Percentiles rank a stretch among this genome's conserved stretches.
Conservation (phyloP, 2,113 vertebrate genomes). For the Pterocles orientalis region DNA sequence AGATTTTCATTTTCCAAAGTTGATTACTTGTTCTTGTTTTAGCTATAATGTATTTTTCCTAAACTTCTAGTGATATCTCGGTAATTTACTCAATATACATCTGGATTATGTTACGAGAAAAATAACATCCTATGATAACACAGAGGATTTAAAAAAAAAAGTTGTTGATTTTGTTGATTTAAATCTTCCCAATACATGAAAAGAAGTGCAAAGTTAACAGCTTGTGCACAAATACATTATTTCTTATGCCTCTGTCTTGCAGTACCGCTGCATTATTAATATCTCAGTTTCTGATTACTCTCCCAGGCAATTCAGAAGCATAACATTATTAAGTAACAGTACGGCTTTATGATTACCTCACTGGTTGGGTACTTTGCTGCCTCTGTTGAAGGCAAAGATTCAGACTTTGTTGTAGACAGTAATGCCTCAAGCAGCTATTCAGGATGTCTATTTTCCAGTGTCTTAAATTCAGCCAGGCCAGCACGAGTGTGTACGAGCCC, state of each 20-base stretch:
- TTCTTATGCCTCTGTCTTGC: not conserved
- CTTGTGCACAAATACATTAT: not conserved
- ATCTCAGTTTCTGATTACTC: not conserved
- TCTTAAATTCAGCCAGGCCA: not conserved
- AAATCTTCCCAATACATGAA: not conserved
- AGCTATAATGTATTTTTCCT: not conserved
- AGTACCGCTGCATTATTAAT: not conserved
- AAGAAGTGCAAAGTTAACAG: not conserved
- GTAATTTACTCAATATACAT: not conserved
- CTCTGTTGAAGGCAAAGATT: not conserved
- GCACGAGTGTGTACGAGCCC: not conserved
- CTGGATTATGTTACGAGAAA: not conserved
- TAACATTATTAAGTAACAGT: not conserved
- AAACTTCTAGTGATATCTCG: not conserved
- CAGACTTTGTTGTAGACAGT: not conserved
- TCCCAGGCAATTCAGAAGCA: not conserved
- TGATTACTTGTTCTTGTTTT: not conserved
- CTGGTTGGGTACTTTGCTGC: not conserved
- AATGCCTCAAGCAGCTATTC: not conserved
- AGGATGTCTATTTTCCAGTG: not conserved
- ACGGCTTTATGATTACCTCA: not conserved
- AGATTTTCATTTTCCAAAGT: not conserved
- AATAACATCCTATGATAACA: not conserved
- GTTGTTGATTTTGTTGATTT: not conserved
- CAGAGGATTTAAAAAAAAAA: not conserved